Evolutionary conservation across 2,888 invertebrate species (phyloP).

Genomic region (Napeogenes inachia): DNA sequence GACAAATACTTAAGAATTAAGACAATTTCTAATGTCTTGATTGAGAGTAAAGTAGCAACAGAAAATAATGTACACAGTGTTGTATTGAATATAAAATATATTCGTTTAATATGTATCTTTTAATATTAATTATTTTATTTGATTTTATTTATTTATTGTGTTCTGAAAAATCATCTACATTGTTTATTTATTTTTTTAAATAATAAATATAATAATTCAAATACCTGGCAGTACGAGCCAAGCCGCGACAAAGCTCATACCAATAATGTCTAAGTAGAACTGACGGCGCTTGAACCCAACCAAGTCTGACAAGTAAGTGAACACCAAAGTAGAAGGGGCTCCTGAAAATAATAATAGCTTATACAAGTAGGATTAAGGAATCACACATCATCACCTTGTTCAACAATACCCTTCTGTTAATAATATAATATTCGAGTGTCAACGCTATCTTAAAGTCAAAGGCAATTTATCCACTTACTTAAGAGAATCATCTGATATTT

Average conservation of each 20-base stretch:
- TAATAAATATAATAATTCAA: slow-evolving; percentile 13
- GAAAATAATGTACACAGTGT: slow-evolving; percentile 10
- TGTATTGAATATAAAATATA: slow-evolving; percentile 2
- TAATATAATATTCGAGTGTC: too few species aligned
- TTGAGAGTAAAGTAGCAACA: not conserved
- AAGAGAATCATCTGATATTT: too few species aligned
- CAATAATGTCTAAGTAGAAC: slow-evolving; percentile 79
- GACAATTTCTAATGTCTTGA: slow-evolving; percentile 2
- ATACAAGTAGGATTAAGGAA: not conserved
- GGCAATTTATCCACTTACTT: not conserved
- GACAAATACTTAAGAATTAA: too few species aligned
- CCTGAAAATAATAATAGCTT: slow-evolving; percentile 47
- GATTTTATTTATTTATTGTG: too few species aligned
- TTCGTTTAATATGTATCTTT: too few species aligned
- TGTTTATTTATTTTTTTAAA: not conserved
- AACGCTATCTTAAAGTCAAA: not conserved
- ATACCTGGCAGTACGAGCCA: slow-evolving; percentile 80
- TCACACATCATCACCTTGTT: too few species aligned
- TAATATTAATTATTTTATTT: too few species aligned
- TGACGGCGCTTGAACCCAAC: slow-evolving; percentile 78
- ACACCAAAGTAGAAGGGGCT: slow-evolving; percentile 78
- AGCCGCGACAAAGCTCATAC: slow-evolving; percentile 80
- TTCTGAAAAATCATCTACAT: not conserved
- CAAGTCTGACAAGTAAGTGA: slow-evolving; percentile 82
- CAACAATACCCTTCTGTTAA: too few species aligned